Base-by-base conservation (phyloP, 2,113 vertebrate genomes). In the Hiodon alosoides region DNA sequence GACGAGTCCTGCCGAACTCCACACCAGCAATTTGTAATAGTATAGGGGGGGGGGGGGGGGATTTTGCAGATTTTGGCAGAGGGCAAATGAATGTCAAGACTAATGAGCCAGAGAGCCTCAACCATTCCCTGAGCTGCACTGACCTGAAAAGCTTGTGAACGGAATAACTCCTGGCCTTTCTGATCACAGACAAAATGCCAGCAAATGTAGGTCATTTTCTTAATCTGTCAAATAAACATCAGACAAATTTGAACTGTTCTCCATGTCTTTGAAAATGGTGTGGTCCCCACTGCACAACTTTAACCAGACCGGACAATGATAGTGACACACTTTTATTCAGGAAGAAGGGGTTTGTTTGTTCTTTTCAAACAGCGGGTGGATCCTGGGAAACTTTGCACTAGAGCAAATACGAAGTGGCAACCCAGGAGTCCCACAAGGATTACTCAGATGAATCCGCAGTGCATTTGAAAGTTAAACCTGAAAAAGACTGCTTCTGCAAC, bases 361-460 rank as follows among this genome's bases (percentile, higher is more conserved):
- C 51, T 58, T 72, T 13, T 46, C 48, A 52, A 52, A 62, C 75
- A 78, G 67, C 61, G 73, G 67, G 54, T 31, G 66, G 76, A 75
- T 55, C 74, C 75, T 65, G 69, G 78, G 52, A 64, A 76, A 53
- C 69, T 67, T 65, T 11, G n/a, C 8, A 75, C 82, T 80, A 85
- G 78, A 82, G 80, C 80, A 87, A 85, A 87, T 82, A 80, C 57
- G 71, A 68, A 76, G 69, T 67, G 79, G 81, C 78, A 67, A 82
- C 67, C 59, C 74, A 65, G 76, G 75, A 86, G 85, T 69, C 69
- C 51, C 71, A 58, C 61, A 47, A 17, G 58, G 60, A 64, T 53
- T 51, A 55, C 51, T 11, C 50, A 54, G 16, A 53, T 8, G 64
- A 65, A 17, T 65, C 51, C 61, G 31, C 14, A 47, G 7, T n/a